Base-by-base conservation (phyloP, 1,140 invertebrate genomes). In the Cyclargus thomasi region DNA sequence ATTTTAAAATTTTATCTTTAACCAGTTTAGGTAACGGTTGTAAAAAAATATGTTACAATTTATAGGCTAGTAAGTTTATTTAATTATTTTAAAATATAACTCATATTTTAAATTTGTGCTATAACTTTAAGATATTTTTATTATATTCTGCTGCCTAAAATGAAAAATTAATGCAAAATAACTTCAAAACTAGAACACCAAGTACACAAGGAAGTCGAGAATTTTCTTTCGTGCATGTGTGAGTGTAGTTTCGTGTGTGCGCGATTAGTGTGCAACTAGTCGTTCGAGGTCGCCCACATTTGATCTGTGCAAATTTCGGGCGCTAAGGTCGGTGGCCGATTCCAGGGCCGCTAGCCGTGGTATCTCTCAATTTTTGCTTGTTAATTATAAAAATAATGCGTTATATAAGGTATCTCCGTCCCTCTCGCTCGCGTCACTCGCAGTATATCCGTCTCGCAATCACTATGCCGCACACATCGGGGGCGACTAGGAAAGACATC, bases 321-420 rank as follows among this genome's bases (percentile, higher is more conserved):
- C 75, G 77, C 73, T 82, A 77, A 81, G 83, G 80, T 87, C 85
- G 78, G 74, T 85, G 83, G 18, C 85, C 87, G 78, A 68, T 70
- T 72, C 81, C 87, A 88, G 79, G 87, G 87, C 74, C 85, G 83
- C 80, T 59, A 21, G 76, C 77, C 70, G 82, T 75, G 77, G 86
- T 86, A 86, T 88, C 83, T 86, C 83, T 87, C 80, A 85, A 90
- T 87, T 90, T 89, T 88, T 88, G 87, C 80, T 80, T 90, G 87
- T 90, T 90, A 90, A 90, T 90, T 90, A 90, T 90, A 88, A 90
- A 88, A 90, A 90, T 90, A 90, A 90, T 90, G 87, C 83, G 87
- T 90, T 90, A 88, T 88, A 88, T 90, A 90, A 90, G 77, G 64
- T 83, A 64, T 67, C 47, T 53, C 6, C 47, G 1, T 81, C 80